Evolutionary conservation across 2,888 invertebrate species (phyloP), one percentile per base, ranked within the genome.

Genomic region (Amiota communis): DNA sequence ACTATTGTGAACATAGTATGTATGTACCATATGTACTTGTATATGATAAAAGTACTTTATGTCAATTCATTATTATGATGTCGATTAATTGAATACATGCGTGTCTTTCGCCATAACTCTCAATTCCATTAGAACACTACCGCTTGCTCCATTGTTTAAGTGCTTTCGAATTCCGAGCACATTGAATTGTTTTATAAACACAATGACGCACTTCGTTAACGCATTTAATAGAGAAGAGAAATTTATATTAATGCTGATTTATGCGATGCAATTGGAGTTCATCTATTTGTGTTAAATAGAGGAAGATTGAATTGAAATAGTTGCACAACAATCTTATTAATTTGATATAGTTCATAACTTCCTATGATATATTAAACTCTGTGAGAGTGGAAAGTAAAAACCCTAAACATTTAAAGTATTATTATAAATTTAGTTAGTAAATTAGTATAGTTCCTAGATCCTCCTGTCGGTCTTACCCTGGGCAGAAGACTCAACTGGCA

Each of bases 171-270:
- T 57, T 4, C n/a, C 15, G 10, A 17, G 17, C 57, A 17, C 51
- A 51, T 17, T 53, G 67, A 68, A 68, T 68, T 68, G 67, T 68
- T 68, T 68, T 68, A 68, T 51, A 51, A 68, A 68, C 36, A 68
- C 51, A 84, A 78, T 78, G 72, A 70, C 76, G 76, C 84, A 84
- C 76, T 83, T 83, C 80, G 67, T 68, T 68, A 68, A 68, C 51
- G 67, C 20, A 81, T 75, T 83, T 81, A 75, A 74, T 71, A 57
- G 76, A 51, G 36, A 36, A 36, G 36, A 36, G 2, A 36, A 61
- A 76, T 64, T 70, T 83, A 81, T 81, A 83, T 83, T 83, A 82
- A 85, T 85, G 81, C 73, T 83, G 85, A 85, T 83, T 83, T 85
- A 83, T 85, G 49, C 76, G 75, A 75, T 76, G 77, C 78, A 15